Evolutionary conservation across 1,140 invertebrate species (phyloP).

Genomic region (Elysia chlorotica): DNA sequence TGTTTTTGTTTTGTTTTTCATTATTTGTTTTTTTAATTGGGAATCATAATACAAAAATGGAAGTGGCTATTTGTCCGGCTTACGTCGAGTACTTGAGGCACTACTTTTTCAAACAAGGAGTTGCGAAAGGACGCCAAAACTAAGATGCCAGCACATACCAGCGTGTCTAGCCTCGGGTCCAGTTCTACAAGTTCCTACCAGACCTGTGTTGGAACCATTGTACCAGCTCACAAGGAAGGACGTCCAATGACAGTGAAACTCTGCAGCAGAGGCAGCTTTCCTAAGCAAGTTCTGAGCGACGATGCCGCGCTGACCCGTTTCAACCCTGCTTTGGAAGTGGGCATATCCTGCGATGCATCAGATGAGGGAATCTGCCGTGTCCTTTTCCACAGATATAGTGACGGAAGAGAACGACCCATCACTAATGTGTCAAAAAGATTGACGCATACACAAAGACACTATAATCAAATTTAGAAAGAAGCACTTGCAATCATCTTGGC

Average conservation of each 20-base stretch:
- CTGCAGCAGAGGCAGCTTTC: not conserved
- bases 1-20: too few relatives aligned
- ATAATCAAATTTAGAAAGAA: conserved; percentile 63
- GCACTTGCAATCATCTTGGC: conserved; percentile 62
- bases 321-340: conserved; percentile 8
- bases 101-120: too few relatives aligned
- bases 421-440: conserved; percentile 54
- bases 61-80: too few relatives aligned
- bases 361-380: conserved; percentile 23
- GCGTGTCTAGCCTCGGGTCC: too few relatives aligned
- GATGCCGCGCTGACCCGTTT: conserved; percentile 18
- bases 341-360: conserved; percentile 22
- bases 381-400: conserved; percentile 19
- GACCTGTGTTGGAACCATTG: not conserved
- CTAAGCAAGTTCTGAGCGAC: not conserved
- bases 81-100: too few relatives aligned
- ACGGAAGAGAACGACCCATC: conserved; percentile 40
- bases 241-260: not conserved
- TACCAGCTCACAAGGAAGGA: conserved; percentile 4
- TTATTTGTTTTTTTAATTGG: too few relatives aligned
- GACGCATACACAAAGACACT: conserved; percentile 50
- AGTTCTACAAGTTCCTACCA: conserved; percentile 26
- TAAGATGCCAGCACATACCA: too few relatives aligned
- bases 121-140: too few relatives aligned
- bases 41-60: too few relatives aligned